Conservation (phyloP, 2,113 vertebrate species). For the Thunnus thynnus region DNA sequence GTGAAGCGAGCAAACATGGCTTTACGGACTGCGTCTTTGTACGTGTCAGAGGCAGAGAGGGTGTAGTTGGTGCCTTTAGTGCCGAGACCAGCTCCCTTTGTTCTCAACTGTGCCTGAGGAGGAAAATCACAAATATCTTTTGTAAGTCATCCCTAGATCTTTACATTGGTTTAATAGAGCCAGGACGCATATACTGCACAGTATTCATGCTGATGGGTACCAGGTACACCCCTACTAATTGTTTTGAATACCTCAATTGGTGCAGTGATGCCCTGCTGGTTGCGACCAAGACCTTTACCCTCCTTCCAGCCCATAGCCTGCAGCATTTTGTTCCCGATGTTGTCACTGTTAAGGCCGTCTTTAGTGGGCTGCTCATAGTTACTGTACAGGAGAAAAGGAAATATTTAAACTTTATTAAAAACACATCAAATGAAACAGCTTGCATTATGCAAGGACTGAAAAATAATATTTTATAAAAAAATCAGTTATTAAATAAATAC, state of each 20-base stretch:
- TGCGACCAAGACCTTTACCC: slow-evolving; percentile 95
- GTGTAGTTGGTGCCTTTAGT: slow-evolving; percentile 96
- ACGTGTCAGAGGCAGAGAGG: slow-evolving; percentile 93
- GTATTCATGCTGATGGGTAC: neutral
- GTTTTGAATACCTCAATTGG: slow-evolving; percentile 92
- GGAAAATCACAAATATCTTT: slow-evolving; percentile 17
- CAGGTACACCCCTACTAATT: neutral
- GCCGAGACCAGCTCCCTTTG: slow-evolving; percentile 95
- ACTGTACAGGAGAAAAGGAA: slow-evolving; percentile 73
- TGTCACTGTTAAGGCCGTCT: slow-evolving; percentile 97
- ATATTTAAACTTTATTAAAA: neutral
- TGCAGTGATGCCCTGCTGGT: slow-evolving; percentile 97
- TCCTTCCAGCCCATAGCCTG: slow-evolving; percentile 99
- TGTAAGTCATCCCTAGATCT: too few relatives aligned
- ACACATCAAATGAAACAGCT: neutral
- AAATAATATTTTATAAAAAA: neutral
- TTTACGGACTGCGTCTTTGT: slow-evolving; percentile 98
- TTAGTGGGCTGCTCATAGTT: slow-evolving; percentile 99
- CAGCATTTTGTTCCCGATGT: slow-evolving; percentile 99
- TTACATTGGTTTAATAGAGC: too few relatives aligned
- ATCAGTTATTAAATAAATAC: neutral
- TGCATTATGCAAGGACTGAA: too few relatives aligned
- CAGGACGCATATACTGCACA: too few relatives aligned
- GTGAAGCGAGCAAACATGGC: slow-evolving; percentile 99
- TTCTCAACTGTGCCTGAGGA: slow-evolving; percentile 93